A percentile compares a stretch with the other conserved stretches of the same genome.
phyloP scores from a whole-genome alignment of 2,888 invertebrate species.

The Colostygia pectinataria region DNA sequence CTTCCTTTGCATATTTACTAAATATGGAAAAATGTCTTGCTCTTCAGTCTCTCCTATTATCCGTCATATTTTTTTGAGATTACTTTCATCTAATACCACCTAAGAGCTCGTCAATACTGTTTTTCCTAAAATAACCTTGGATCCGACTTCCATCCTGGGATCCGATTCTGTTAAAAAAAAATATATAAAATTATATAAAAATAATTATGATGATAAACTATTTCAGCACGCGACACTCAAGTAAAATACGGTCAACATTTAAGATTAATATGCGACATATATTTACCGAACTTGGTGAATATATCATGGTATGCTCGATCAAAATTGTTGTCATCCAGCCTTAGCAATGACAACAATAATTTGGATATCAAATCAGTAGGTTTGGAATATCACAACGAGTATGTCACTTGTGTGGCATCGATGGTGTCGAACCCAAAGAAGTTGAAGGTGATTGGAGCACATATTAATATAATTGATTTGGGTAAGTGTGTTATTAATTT shows the following conservation, averaged over 20 bases:
- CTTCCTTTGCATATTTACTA: too few species aligned
- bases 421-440: neutral
- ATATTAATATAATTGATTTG: neutral
- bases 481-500: neutral
- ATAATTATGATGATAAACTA: neutral
- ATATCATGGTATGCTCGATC: neutral
- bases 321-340: neutral
- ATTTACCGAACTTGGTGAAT: neutral
- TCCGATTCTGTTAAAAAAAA: too few species aligned
- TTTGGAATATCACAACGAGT: conserved; percentile 2
- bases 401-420: conserved; percentile 6
- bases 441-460: neutral
- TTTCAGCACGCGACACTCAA: conserved; percentile 2
- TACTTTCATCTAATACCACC: too few species aligned
- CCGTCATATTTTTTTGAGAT: too few species aligned
- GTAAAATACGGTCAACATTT: conserved; percentile 6
- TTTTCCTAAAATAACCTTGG: too few species aligned
- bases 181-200: too few species aligned
- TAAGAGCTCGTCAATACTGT: too few species aligned
- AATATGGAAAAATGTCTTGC: too few species aligned
- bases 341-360: neutral
- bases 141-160: too few species aligned
- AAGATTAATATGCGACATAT: conserved; percentile 6
- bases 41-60: too few species aligned
- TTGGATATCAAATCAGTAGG: conserved; percentile 6